These are phyloP conservation scores for Catocala sponsa DNA, from an alignment of 2,888 invertebrate species.

Conservation along the genomic window DNA sequence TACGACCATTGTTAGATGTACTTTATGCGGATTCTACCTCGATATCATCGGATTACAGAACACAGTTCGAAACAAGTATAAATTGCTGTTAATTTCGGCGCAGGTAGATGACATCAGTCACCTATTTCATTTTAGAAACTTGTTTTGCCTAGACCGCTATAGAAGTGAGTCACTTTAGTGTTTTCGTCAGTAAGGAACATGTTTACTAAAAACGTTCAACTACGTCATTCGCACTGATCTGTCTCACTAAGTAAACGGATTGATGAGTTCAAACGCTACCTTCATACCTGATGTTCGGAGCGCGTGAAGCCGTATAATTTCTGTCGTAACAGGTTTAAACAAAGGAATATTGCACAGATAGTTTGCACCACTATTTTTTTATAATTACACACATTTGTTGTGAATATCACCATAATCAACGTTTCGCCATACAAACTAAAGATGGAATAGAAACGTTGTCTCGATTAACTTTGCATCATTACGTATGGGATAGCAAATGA, in stretches of 20 bases:
- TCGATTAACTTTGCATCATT: slow-evolving; percentile 9
- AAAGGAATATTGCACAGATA: slow-evolving; percentile 19
- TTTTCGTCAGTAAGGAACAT: not conserved
- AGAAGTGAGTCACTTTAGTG: slow-evolving; percentile 5
- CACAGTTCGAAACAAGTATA: slow-evolving; percentile 11
- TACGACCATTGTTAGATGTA: slow-evolving; percentile 44
- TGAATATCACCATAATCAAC: not conserved
- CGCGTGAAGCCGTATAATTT: slow-evolving; percentile 32
- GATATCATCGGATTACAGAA: slow-evolving; percentile 36
- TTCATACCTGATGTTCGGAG: slow-evolving; percentile 19
- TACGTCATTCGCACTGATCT: not conserved
- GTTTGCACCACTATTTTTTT: not conserved
- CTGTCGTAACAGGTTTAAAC: slow-evolving; percentile 29
- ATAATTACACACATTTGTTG: not conserved
- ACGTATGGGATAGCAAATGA: slow-evolving; percentile 15
- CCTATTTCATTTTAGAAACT: slow-evolving; percentile 9
- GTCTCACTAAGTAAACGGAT: slow-evolving; percentile 9
- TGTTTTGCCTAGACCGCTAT: slow-evolving; percentile 6
- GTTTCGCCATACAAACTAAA: not conserved
- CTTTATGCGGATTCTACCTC: slow-evolving; percentile 23
- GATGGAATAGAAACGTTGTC: not conserved
- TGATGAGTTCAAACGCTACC: slow-evolving; percentile 5
- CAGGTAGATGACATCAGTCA: slow-evolving; percentile 20
- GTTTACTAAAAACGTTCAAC: not conserved
- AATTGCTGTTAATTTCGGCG: slow-evolving; percentile 17